phyloP scores from a whole-genome alignment of 2,888 invertebrate species.

The Nomada flava region DNA sequence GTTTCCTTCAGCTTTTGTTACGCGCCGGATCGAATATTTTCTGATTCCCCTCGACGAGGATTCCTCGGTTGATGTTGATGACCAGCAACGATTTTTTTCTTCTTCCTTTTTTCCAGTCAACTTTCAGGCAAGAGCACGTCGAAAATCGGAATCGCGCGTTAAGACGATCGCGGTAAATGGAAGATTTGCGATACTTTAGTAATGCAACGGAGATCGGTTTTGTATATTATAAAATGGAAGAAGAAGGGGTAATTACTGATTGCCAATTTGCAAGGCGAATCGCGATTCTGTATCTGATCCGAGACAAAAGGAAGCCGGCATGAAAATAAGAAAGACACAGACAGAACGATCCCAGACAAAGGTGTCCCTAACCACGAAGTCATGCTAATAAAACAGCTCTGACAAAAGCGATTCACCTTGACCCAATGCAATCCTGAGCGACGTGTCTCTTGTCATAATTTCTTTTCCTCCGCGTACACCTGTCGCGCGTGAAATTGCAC shows the following conservation, averaged over 20 bases:
- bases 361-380: background rate
- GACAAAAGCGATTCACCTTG: conserved; percentile 40
- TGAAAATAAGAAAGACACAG: background rate
- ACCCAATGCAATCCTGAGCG: conserved; percentile 29
- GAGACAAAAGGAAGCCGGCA: background rate
- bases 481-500: conserved; percentile 16
- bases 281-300: too few relatives aligned
- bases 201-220: too few relatives aligned
- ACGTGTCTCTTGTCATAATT: conserved; percentile 17
- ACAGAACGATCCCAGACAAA: background rate
- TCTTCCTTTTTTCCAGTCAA: too few relatives aligned
- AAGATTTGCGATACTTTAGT: too few relatives aligned
- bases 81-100: too few relatives aligned
- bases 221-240: too few relatives aligned
- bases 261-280: too few relatives aligned
- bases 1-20: conserved; percentile 44
- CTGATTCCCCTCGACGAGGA: conserved; percentile 37
- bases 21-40: conserved; percentile 53
- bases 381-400: conserved; percentile 7
- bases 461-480: conserved; percentile 3
- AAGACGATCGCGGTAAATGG: too few relatives aligned
- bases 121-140: too few relatives aligned
- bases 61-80: background rate
- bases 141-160: too few relatives aligned
- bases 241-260: too few relatives aligned